phyloP scores from a whole-genome alignment of 2,797 vertebrate species.

The Poeciliopsis presidionis region DNA sequence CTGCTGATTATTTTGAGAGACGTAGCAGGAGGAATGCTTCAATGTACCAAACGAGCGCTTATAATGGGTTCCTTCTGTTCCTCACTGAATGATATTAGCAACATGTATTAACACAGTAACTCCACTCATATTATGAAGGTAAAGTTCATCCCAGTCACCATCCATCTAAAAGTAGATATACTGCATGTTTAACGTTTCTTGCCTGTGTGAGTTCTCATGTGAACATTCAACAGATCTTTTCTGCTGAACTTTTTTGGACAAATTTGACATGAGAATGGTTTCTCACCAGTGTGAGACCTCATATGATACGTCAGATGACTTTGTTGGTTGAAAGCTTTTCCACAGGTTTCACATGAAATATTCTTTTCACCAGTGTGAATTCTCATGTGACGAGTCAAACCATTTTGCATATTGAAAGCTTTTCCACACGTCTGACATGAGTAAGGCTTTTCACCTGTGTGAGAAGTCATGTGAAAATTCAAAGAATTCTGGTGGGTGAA shows the following conservation, averaged over 20 bases:
- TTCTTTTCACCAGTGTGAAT: background rate
- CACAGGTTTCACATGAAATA: background rate
- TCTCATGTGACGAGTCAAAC: background rate
- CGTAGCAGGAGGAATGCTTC: background rate
- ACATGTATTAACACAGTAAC: background rate
- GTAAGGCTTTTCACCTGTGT: constrained; percentile 4
- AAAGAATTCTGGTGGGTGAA: constrained; percentile 3
- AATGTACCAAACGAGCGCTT: background rate
- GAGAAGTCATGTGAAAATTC: constrained; percentile 1
- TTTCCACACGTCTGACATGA: background rate
- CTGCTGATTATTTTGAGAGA: background rate
- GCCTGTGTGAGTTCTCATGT: background rate
- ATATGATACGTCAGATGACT: background rate
- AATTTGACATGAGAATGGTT: background rate
- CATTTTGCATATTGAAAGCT: background rate
- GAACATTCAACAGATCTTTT: background rate
- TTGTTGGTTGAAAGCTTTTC: background rate
- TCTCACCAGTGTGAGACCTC: constrained; percentile 1
- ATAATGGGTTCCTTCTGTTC: background rate
- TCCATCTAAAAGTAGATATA: background rate
- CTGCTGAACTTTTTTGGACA: background rate
- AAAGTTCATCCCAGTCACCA: background rate
- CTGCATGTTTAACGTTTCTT: background rate
- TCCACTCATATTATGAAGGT: background rate
- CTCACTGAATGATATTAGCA: background rate